These are phyloP conservation scores for Oligia strigilis DNA, from an alignment of 2,888 invertebrate species.

Conservation along the genomic window DNA sequence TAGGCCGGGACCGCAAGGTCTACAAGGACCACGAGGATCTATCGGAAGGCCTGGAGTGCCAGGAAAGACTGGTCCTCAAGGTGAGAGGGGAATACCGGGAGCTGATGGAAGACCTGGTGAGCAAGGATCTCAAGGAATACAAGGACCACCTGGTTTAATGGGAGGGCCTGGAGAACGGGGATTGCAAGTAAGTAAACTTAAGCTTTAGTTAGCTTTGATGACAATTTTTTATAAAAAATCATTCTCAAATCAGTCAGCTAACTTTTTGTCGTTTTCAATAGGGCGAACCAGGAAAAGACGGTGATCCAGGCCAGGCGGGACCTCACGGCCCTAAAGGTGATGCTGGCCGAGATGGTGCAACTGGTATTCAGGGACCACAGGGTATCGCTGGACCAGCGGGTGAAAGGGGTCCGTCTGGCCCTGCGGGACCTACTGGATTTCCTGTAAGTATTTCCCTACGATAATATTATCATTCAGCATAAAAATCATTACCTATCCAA, in stretches of 20 bases:
- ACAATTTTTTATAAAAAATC: background rate
- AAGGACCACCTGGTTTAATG: constrained; percentile 94
- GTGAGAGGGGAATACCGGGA: constrained; percentile 94
- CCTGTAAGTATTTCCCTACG: constrained; percentile 89
- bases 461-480: background rate
- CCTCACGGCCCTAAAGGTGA: constrained; percentile 94
- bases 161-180: constrained; percentile 95
- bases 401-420: constrained; percentile 94
- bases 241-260: background rate
- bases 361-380: constrained; percentile 94
- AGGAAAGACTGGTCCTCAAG: constrained; percentile 93
- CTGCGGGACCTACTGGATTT: constrained; percentile 94
- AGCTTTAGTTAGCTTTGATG: background rate
- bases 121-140: constrained; percentile 94
- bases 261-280: constrained; percentile 29
- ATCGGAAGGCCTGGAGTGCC: constrained; percentile 93
- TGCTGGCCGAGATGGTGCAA: constrained; percentile 94
- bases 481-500: background rate
- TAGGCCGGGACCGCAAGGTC: constrained; percentile 92
- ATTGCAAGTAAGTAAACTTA: constrained; percentile 88
- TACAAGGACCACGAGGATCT: constrained; percentile 91
- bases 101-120: constrained; percentile 97
- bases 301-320: constrained; percentile 94
- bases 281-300: constrained; percentile 96
- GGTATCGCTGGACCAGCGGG: constrained; percentile 94